Evolutionary conservation across 2,113 vertebrate genomes (phyloP).

Genomic region (Numida meleagris): DNA sequence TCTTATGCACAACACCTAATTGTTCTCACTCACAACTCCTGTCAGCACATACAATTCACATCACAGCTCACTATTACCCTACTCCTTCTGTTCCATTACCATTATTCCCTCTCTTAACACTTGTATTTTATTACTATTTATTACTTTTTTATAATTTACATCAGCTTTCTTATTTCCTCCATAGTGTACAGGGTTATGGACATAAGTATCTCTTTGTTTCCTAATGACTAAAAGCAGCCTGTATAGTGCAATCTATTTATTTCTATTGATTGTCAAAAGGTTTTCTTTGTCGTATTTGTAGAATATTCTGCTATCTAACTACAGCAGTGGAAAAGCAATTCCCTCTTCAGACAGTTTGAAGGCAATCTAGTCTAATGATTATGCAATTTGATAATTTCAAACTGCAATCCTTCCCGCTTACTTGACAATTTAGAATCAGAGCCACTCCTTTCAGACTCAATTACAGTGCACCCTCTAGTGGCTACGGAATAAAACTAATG

Average conservation of each 20-base stretch:
- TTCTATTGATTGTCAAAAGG: background rate
- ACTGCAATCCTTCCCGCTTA: background rate
- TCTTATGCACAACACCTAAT: background rate
- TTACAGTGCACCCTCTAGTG: slow-evolving; percentile 70
- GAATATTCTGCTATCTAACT: background rate
- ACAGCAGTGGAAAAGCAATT: background rate
- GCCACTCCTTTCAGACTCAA: background rate
- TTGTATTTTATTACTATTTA: background rate
- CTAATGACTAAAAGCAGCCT: too few species aligned
- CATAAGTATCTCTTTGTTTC: background rate
- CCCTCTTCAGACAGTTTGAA: background rate
- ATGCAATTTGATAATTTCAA: background rate
- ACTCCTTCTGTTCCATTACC: background rate
- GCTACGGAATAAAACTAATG: background rate
- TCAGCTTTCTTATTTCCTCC: background rate
- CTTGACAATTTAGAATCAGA: background rate
- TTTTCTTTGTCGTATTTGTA: background rate
- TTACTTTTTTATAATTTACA: background rate
- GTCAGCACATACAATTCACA: background rate
- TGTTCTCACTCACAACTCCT: background rate
- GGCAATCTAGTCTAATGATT: background rate
- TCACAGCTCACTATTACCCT: background rate
- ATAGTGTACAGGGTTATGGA: fast-evolving
- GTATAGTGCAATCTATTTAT: too few species aligned
- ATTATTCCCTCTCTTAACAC: background rate